Evolutionary conservation across 2,888 invertebrate genomes (phyloP).

Genomic region (Megamerina dolium): DNA sequence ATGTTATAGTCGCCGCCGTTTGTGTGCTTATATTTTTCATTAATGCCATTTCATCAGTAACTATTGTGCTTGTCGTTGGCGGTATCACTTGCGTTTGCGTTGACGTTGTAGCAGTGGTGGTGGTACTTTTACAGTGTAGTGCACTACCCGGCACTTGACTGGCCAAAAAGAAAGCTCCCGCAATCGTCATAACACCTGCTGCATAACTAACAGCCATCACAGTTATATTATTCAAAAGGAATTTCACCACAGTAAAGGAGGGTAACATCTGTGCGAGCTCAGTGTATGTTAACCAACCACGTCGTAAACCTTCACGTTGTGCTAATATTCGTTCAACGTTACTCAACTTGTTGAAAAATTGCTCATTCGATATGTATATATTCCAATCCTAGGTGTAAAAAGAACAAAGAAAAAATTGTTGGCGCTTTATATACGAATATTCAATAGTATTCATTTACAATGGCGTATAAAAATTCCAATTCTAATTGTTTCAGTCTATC

Average conservation of each 20-base stretch:
- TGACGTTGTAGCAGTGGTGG: background rate
- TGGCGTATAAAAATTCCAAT: conserved; percentile 79
- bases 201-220: conserved; percentile 47
- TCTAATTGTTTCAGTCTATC: conserved; percentile 76
- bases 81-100: too few relatives aligned
- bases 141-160: conserved; percentile 53
- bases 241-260: conserved; percentile 41
- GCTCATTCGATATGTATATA: conserved; percentile 68
- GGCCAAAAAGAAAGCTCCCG: conserved; percentile 50
- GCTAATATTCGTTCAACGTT: conserved; percentile 70
- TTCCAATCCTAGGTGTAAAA: conserved; percentile 65
- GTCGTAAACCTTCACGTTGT: conserved; percentile 60
- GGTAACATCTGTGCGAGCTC: conserved; percentile 59
- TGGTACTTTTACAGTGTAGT: conserved; percentile 37
- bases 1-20: conserved; percentile 3
- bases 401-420: conserved; percentile 2
- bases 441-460: conserved; percentile 67
- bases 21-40: conserved; percentile 1
- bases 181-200: conserved; percentile 47
- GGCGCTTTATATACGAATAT: too few relatives aligned
- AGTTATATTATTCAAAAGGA: conserved; percentile 39
- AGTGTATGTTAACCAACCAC: conserved; percentile 79
- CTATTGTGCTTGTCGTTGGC: background rate
- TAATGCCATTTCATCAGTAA: too few relatives aligned
- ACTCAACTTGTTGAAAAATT: conserved; percentile 67